A percentile compares a stretch with the other conserved stretches of the same genome.
Conservation (phyloP, 2,888 invertebrate species). For the Troides aeacus region DNA sequence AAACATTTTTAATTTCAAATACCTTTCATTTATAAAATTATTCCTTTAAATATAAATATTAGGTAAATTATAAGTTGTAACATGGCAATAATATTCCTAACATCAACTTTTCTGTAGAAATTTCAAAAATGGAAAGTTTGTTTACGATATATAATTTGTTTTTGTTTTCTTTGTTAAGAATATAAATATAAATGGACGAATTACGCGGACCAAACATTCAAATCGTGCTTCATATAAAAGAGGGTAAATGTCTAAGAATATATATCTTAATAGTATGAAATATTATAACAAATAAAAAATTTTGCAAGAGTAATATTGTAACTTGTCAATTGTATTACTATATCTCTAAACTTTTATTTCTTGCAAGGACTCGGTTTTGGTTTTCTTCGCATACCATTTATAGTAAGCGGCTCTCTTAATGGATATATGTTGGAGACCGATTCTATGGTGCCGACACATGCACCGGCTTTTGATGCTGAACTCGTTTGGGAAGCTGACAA, state of each 20-base stretch:
- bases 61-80: neutral
- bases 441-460: slow-evolving; percentile 76
- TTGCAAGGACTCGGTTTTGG: slow-evolving; percentile 79
- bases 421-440: slow-evolving; percentile 85
- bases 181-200: slow-evolving; percentile 82
- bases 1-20: neutral
- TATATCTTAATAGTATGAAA: too few relatives aligned
- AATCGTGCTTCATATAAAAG: slow-evolving; percentile 83
- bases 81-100: neutral
- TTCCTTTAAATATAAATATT: neutral
- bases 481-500: slow-evolving; percentile 90
- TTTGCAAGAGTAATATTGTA: too few relatives aligned
- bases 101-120: neutral
- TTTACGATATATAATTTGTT: slow-evolving; percentile 60
- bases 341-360: neutral
- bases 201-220: slow-evolving; percentile 82
- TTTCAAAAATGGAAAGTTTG: slow-evolving; percentile 38
- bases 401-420: slow-evolving; percentile 82
- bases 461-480: slow-evolving; percentile 85
- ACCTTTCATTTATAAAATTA: too few relatives aligned
- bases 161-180: slow-evolving; percentile 42
- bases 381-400: slow-evolving; percentile 74
- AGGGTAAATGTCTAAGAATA: slow-evolving; percentile 68
- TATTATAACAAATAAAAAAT: too few relatives aligned
- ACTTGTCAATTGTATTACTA: neutral